Evolutionary conservation across 2,113 vertebrate genomes (phyloP), one percentile per base, ranked within the genome.

Genomic region (Spea multiplicata): DNA sequence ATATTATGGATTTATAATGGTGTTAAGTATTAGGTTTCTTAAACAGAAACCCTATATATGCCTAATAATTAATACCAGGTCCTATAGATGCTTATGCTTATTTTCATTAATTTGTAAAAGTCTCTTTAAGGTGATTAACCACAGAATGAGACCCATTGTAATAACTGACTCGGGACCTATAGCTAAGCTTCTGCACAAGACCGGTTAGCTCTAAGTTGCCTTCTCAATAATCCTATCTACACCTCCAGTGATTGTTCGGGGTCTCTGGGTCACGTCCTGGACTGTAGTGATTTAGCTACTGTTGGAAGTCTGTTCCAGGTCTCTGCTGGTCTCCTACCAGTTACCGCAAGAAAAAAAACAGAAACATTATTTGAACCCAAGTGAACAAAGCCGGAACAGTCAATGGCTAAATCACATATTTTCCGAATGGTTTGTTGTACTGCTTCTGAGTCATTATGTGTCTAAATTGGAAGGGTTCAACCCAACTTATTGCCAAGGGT

Each of bases 111-210:
- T 12, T 59, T 59, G 55, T 59, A 4, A 66, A 44, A 45, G 49
- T 55, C 52, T 48, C n/a, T 57, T 16, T 69, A 57, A 76, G 50
- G 57, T 44, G 50, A 44, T 55, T 68, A 67, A 57, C 68, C 74
- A 48, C 74, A 59, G 52, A 17, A 52, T 76, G 68, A 76, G 74
- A 6, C 64, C 44, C 6, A 3, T 5, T 47, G 13, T 76, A 76
- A 76, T 67, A 76, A 59, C 74, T 74, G 59, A 76, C 74, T 76
- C 74, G 66, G 68, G 66, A 69, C 66, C 74, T 76, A 76, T 76
- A 76, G 74, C 66, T 76, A 76, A 76, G 74, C 74, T 53, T 66
- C n/a, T n/a, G 48, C 74, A 76, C 74, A 68, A 76, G 74, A 64
- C 52, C 52, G 44, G 49, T 69, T 76, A 69, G 68, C 67, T 44